These are phyloP conservation scores for Hydropsyche tenuis DNA, from an alignment of 1,140 invertebrate genomes.

Conservation along the genomic window DNA sequence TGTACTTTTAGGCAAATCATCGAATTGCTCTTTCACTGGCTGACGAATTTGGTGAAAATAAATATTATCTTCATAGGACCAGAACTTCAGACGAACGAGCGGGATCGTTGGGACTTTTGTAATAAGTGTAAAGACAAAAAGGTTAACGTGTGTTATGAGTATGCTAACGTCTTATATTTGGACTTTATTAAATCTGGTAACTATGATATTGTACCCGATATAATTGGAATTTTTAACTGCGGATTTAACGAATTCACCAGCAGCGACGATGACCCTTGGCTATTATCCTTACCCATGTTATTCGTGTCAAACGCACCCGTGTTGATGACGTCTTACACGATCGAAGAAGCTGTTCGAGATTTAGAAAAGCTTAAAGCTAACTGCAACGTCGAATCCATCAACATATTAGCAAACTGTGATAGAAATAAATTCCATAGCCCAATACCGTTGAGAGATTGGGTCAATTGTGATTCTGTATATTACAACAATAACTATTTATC, in stretches of 20 bases:
- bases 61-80: constrained; percentile 53
- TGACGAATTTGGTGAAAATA: constrained; percentile 49
- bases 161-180: constrained; percentile 50
- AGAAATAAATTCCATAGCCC: constrained; percentile 37
- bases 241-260: constrained; percentile 53
- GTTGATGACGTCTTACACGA: constrained; percentile 54
- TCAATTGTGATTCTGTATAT: constrained; percentile 37
- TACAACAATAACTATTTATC: constrained; percentile 46
- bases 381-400: background rate
- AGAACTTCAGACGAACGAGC: constrained; percentile 40
- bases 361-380: constrained; percentile 19
- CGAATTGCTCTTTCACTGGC: constrained; percentile 51
- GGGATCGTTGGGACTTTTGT: constrained; percentile 43
- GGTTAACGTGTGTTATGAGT: constrained; percentile 38
- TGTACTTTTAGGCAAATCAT: constrained; percentile 50
- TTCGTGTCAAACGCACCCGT: constrained; percentile 49
- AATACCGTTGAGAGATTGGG: constrained; percentile 45
- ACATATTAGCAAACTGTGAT: constrained; percentile 33
- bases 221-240: constrained; percentile 54
- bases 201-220: constrained; percentile 50
- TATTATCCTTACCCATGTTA: constrained; percentile 50
- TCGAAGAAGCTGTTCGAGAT: constrained; percentile 50
- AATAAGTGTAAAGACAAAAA: constrained; percentile 45
- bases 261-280: constrained; percentile 51
- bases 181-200: constrained; percentile 42